Evolutionary conservation across 1,140 invertebrate genomes (phyloP).

Genomic region (Araneus ventricosus): DNA sequence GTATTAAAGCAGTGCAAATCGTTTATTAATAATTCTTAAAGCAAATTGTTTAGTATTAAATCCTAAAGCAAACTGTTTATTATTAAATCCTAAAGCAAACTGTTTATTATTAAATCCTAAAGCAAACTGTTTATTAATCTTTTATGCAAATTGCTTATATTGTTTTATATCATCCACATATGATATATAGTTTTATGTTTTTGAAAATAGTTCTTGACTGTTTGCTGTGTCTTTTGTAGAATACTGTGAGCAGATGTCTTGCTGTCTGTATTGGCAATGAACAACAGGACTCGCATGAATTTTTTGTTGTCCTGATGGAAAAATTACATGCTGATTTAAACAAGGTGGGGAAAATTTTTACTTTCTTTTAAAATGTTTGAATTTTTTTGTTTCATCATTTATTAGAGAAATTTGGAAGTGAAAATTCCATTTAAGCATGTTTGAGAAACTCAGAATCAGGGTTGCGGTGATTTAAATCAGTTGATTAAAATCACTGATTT

Average conservation of each 20-base stretch:
- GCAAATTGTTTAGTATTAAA: background rate
- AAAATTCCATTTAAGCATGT: no score
- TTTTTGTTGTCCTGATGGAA: slow-evolving; percentile 93
- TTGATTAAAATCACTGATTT: no score
- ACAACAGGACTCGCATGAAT: slow-evolving; percentile 98
- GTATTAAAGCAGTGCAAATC: background rate
- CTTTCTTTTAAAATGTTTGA: slow-evolving; percentile 43
- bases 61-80: background rate
- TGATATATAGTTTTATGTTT: no score
- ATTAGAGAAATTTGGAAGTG: no score
- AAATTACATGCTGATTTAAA: slow-evolving; percentile 94
- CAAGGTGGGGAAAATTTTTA: slow-evolving; percentile 81
- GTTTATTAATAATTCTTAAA: background rate
- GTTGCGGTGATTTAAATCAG: no score
- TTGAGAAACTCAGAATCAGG: no score
- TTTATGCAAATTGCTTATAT: background rate
- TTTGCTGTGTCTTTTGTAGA: slow-evolving; percentile 77
- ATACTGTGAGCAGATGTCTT: slow-evolving; percentile 87
- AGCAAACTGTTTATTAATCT: no score
- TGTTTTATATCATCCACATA: background rate
- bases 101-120: background rate
- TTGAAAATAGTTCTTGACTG: no score
- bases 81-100: background rate
- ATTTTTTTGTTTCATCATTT: slow-evolving; percentile 8
- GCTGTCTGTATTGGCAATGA: slow-evolving; percentile 89